Evolutionary conservation across 1,140 invertebrate genomes (phyloP), one percentile per base, ranked within the genome.

Genomic region (Hirudo medicinalis): DNA sequence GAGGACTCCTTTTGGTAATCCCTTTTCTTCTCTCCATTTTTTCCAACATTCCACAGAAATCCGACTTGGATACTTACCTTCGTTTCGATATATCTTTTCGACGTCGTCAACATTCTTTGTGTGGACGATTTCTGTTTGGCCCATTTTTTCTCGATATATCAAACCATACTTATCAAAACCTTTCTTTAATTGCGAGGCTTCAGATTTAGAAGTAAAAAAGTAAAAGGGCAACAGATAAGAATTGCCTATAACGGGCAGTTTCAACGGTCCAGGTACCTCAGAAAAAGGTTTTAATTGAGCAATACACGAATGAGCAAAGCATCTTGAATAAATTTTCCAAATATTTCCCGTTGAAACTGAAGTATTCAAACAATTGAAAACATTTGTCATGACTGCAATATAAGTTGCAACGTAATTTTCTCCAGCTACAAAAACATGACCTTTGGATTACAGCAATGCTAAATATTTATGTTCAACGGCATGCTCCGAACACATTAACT

Each of bases 31-130:
- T 27, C 69, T 53, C 69, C 69, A 70, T 9, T 22, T 25, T 20
- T 27, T 29, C 69, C 69, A 70, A 15, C 22, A n/a, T 53, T 70
- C 69, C 13, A 70, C 29, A n/a, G 29, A 53, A 25, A 70, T 22
- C 15, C 69, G 40, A 17, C 54, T 40, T 22, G 69, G 69, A 55
- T n/a, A 70, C 43, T 70, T 70, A 19, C 69, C 69, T 27, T 70
- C 69, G 11, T 22, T 25, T 20, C 43, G 8, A 54, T 25, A 70
- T 27, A 70, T 25, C n/a, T 55, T 53, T 53, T 70, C 43, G 27
- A 70, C 43, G 19, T 25, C 69, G 3, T 70, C 17, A 9, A 29
- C 43, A 55, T 70, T 53, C 13, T 22, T 53, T 17, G 43, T 70
- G 22, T 54, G 20, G 25, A 70, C 54, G 32, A 70, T 19, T 9